A percentile compares a stretch with the other conserved stretches of the same genome.
Conservation (phyloP, 1,140 invertebrate species). For the Mamestra configurata region DNA sequence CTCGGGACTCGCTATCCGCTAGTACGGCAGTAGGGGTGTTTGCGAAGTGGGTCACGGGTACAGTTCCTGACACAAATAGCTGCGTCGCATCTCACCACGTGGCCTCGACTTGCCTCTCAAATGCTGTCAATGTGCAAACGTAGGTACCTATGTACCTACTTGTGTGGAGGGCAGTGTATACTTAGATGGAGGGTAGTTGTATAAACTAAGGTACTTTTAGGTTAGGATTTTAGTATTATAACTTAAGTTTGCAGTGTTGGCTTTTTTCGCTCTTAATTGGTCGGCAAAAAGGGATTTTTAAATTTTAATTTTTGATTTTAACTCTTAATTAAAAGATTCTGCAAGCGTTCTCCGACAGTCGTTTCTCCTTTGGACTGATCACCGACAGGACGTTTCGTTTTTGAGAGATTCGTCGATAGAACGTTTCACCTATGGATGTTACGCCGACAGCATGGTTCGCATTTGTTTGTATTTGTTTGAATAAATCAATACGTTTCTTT, state of each 20-base stretch:
- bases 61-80: conserved; percentile 86
- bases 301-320: no score
- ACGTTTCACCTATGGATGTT: no score
- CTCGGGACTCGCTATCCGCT: conserved; percentile 37
- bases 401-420: no score
- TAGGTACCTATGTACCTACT: conserved; percentile 20
- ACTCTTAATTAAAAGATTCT: no score
- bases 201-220: neutral
- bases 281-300: no score
- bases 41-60: conserved; percentile 83
- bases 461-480: no score
- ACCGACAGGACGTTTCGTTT: no score
- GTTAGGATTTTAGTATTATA: neutral
- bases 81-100: conserved; percentile 78
- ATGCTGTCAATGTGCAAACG: conserved; percentile 53
- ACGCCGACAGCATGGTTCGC: no score
- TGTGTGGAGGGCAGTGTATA: neutral
- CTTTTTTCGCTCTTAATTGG: no score
- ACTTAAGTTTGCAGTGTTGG: neutral
- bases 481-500: no score
- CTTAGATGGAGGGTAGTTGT: neutral
- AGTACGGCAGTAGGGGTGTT: conserved; percentile 72
- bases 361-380: no score
- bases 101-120: conserved; percentile 66
- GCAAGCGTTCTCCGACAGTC: no score